Evolutionary conservation across 2,888 invertebrate genomes (phyloP).

Genomic region (Tryphoninae sp.): DNA sequence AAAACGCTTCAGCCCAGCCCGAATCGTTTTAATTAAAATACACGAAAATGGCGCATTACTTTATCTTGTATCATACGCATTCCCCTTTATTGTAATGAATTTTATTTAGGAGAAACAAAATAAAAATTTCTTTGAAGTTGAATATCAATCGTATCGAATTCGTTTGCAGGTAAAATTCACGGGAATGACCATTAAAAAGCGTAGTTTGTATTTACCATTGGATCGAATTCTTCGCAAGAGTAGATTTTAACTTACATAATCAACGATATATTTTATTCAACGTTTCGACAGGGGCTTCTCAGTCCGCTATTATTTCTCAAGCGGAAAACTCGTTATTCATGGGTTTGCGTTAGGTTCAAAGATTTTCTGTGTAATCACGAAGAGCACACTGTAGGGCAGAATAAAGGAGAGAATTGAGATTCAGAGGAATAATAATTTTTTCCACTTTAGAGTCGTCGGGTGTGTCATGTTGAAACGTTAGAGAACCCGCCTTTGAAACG

Average conservation of each 20-base stretch:
- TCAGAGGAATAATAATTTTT: conserved; percentile 57
- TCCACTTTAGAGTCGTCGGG: conserved; percentile 49
- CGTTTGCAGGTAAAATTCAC: neutral
- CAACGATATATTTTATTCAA: conserved; percentile 42
- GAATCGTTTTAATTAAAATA: no score
- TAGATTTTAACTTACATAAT: conserved; percentile 11
- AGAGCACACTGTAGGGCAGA: neutral
- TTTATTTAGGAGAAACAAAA: neutral
- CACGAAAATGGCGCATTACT: no score
- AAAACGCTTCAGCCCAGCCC: no score
- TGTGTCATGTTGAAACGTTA: conserved; percentile 49
- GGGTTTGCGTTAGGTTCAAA: conserved; percentile 20
- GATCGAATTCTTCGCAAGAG: neutral
- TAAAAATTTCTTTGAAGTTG: neutral
- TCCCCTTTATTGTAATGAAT: neutral
- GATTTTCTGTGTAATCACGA: conserved; percentile 42
- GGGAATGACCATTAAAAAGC: neutral
- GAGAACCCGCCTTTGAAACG: conserved; percentile 50
- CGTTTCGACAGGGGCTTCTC: conserved; percentile 21
- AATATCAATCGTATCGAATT: neutral
- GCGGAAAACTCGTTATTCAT: conserved; percentile 56
- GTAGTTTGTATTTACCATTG: neutral
- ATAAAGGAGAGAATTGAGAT: conserved; percentile 25
- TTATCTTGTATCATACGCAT: no score
- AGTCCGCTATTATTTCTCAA: conserved; percentile 31